Conservation (phyloP, 2,888 invertebrate genomes). For the Ectemnius cavifrons region DNA sequence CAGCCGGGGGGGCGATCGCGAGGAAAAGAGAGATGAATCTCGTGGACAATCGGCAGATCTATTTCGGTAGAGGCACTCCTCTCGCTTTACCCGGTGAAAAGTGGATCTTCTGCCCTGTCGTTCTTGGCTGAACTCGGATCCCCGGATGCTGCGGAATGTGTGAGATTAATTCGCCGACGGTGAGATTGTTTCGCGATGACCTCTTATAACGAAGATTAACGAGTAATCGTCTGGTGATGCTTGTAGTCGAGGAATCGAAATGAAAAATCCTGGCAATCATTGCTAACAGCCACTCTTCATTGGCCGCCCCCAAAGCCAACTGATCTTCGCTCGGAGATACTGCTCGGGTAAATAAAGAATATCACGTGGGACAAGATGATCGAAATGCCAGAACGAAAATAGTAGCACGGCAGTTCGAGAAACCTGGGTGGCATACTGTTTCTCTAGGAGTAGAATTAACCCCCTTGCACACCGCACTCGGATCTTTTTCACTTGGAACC, state of each 20-base stretch:
- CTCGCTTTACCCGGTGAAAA: background rate
- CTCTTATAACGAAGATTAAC: background rate
- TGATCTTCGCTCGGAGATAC: too few species aligned
- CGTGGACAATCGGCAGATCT: slow-evolving; percentile 5
- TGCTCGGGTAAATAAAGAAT: too few species aligned
- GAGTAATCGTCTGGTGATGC: background rate
- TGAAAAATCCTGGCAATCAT: too few species aligned
- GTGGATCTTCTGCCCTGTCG: background rate
- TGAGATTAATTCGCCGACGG: background rate
- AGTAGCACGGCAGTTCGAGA: too few species aligned
- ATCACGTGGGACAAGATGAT: too few species aligned
- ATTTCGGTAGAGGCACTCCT: background rate
- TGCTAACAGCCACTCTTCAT: too few species aligned
- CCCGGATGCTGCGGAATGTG: background rate
- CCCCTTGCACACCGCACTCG: too few species aligned
- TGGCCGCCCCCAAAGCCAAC: too few species aligned
- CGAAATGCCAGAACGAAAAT: too few species aligned
- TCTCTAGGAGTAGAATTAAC: too few species aligned
- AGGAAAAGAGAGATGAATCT: background rate
- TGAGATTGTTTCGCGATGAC: background rate
- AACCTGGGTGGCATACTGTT: too few species aligned
- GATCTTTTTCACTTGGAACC: too few species aligned
- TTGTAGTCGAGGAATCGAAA: background rate
- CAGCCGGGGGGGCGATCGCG: background rate
- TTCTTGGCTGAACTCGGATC: background rate